These are phyloP conservation scores for Microctonus hyperodae DNA, from an alignment of 2,888 invertebrate genomes.

Conservation along the genomic window DNA sequence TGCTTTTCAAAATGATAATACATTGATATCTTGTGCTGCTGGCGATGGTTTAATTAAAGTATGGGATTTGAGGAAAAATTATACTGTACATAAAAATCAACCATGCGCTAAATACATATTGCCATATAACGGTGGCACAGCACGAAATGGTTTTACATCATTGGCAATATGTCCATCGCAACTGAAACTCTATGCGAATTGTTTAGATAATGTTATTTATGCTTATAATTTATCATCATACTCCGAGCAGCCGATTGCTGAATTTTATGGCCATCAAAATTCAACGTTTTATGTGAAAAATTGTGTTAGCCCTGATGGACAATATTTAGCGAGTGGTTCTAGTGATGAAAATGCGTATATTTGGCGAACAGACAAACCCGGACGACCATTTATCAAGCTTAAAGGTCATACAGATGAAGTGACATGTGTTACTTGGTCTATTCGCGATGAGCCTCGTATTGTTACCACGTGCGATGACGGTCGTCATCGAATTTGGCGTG, in stretches of 20 bases:
- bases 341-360: slow-evolving; percentile 87
- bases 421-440: slow-evolving; percentile 85
- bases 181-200: slow-evolving; percentile 80
- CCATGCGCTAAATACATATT: slow-evolving; percentile 77
- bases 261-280: slow-evolving; percentile 75
- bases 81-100: slow-evolving; percentile 72
- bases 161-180: slow-evolving; percentile 76
- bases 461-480: slow-evolving; percentile 88
- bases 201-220: slow-evolving; percentile 87
- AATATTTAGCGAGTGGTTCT: slow-evolving; percentile 87
- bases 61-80: slow-evolving; percentile 88
- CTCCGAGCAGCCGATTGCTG: slow-evolving; percentile 68
- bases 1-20: slow-evolving; percentile 80
- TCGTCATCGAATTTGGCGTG: slow-evolving; percentile 77
- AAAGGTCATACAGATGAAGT: slow-evolving; percentile 86
- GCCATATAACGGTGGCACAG: slow-evolving; percentile 76
- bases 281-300: slow-evolving; percentile 87
- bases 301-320: slow-evolving; percentile 80
- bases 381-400: slow-evolving; percentile 73
- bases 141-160: slow-evolving; percentile 79
- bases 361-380: slow-evolving; percentile 75
- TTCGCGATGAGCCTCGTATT: slow-evolving; percentile 67
- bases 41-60: slow-evolving; percentile 87
- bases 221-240: slow-evolving; percentile 81
- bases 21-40: slow-evolving; percentile 84